Evolutionary conservation across 1,140 invertebrate species (phyloP).

Genomic region (Drosophila ogumai): DNA sequence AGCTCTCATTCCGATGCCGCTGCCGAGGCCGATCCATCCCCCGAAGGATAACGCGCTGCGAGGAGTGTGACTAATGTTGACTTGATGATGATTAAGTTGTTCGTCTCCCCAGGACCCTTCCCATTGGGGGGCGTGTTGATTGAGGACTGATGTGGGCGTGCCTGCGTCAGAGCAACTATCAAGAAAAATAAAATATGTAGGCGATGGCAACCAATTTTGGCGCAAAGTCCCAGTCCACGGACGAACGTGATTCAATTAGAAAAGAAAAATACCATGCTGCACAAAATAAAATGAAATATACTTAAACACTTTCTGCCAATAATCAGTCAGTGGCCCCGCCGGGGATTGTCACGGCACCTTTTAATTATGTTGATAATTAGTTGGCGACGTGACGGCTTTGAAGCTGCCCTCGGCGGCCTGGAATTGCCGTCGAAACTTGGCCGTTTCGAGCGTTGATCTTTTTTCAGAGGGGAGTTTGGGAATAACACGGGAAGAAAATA

Average conservation of each 20-base stretch:
- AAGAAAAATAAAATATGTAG: slow-evolving; percentile 18
- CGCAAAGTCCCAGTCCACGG: slow-evolving; percentile 13
- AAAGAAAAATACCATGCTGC: slow-evolving; percentile 53
- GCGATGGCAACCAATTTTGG: slow-evolving; percentile 31
- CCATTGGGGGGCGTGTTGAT: slow-evolving; percentile 57
- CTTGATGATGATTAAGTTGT: slow-evolving; percentile 82
- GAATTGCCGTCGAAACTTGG: slow-evolving; percentile 2
- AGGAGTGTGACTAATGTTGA: slow-evolving; percentile 78
- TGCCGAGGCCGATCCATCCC: slow-evolving; percentile 10
- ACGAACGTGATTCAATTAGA: slow-evolving; percentile 76
- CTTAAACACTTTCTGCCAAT: slow-evolving; percentile 62
- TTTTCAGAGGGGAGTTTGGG: neutral
- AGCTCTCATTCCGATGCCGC: slow-evolving; percentile 24
- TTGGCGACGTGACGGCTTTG: slow-evolving; percentile 67
- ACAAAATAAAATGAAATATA: slow-evolving; percentile 44
- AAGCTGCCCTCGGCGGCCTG: slow-evolving; percentile 22
- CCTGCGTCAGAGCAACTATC: slow-evolving; percentile 43
- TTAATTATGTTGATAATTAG: slow-evolving; percentile 78
- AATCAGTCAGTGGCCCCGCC: slow-evolving; percentile 63
- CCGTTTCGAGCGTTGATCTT: slow-evolving; percentile 13
- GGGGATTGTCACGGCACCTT: slow-evolving; percentile 64
- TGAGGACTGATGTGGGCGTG: slow-evolving; percentile 58
- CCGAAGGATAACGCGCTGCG: slow-evolving; percentile 66
- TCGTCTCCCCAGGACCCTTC: slow-evolving; percentile 46
- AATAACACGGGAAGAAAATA: slow-evolving; percentile 10